phyloP scores from a whole-genome alignment of 2,797 vertebrate genomes.

The Paramormyrops hopkinsi region DNA sequence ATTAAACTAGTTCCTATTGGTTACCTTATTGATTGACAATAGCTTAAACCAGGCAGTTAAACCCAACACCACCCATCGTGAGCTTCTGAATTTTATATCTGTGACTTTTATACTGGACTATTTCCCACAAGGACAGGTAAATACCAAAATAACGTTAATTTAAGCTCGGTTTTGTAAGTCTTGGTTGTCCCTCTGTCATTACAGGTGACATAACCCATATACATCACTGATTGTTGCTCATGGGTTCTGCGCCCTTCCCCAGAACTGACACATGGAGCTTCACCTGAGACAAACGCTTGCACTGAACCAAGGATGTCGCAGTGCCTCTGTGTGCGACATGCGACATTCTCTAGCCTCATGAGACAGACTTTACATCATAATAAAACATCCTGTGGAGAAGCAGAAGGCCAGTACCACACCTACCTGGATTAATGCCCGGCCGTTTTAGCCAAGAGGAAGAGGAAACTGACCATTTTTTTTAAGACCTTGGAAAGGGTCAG shows the following conservation, averaged over 20 bases:
- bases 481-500: not conserved
- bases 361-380: slow-evolving; percentile 1
- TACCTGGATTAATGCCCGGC: not conserved
- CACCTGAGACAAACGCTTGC: slow-evolving; percentile 22
- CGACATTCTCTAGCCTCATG: not conserved
- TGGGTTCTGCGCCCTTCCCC: slow-evolving; percentile 2
- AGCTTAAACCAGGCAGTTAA: not conserved
- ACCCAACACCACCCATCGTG: not conserved
- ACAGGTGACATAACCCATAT: slow-evolving; percentile 57
- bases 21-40: not conserved
- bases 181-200: slow-evolving; percentile 29
- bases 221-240: slow-evolving; percentile 4
- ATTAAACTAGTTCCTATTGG: not conserved
- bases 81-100: not conserved
- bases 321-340: not conserved
- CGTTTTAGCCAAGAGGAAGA: not conserved
- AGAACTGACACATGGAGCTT: not conserved
- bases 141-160: not conserved
- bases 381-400: slow-evolving; percentile 3
- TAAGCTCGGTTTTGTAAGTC: not conserved
- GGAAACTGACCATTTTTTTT: not conserved
- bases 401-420: not conserved
- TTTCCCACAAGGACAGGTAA: not conserved
- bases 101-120: not conserved
- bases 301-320: not conserved